These are phyloP conservation scores for Meghimatium bilineatum DNA, from an alignment of 2,888 invertebrate species.

Conservation along the genomic window DNA sequence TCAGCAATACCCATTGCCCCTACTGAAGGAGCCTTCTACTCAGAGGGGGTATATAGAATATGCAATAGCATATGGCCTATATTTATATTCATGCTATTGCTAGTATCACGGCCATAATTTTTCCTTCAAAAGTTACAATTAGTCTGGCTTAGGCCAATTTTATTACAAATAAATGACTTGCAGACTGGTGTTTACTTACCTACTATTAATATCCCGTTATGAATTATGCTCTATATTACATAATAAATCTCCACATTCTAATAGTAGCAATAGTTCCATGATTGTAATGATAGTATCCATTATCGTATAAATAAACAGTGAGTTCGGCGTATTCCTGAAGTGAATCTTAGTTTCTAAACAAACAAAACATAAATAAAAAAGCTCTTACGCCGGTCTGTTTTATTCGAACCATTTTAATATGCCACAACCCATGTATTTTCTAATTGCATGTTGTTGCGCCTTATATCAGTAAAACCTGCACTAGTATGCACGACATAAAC, in stretches of 20 bases:
- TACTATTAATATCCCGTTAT: background rate
- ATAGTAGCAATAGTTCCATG: background rate
- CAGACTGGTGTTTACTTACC: too few species aligned
- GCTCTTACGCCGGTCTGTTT: background rate
- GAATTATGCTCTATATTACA: background rate
- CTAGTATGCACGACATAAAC: background rate
- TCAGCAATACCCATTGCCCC: too few species aligned
- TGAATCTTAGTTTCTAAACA: background rate
- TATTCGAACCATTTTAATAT: background rate
- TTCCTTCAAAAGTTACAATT: too few species aligned
- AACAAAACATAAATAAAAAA: too few species aligned
- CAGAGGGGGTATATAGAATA: too few species aligned
- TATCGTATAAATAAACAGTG: background rate
- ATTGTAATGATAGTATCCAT: background rate
- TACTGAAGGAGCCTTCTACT: too few species aligned
- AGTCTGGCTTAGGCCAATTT: too few species aligned
- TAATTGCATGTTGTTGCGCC: background rate
- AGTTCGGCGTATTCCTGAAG: background rate
- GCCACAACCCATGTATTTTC: background rate
- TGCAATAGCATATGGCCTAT: too few species aligned
- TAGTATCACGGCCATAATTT: too few species aligned
- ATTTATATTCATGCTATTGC: too few species aligned
- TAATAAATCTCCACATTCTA: background rate
- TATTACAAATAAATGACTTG: too few species aligned
- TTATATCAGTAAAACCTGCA: background rate